phyloP scores from a whole-genome alignment of 2,113 vertebrate genomes.

The Leptosomus discolor region DNA sequence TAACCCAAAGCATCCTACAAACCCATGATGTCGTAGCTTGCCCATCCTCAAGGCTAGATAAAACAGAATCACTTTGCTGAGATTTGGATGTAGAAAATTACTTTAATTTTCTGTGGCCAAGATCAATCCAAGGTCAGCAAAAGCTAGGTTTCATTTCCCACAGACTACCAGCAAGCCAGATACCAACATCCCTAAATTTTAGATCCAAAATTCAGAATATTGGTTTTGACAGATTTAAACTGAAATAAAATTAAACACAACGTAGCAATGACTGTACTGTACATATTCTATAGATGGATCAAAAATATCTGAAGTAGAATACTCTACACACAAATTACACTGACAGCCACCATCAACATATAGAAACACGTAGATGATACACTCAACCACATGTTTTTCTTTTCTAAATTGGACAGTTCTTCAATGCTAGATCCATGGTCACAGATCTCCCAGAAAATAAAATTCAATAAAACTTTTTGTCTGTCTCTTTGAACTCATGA shows the following conservation, averaged over 20 bases:
- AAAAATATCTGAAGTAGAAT: not conserved
- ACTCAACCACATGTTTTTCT: not conserved
- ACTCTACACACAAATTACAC: not conserved
- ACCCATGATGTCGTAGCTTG: not conserved
- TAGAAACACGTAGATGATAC: rapidly evolving
- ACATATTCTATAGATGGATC: not conserved
- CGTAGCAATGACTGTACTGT: rapidly evolving
- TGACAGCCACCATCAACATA: not conserved
- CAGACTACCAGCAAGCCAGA: not conserved
- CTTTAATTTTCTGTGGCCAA: not conserved
- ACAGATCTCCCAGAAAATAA: not conserved
- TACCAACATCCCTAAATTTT: not conserved
- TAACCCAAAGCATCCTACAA: not conserved
- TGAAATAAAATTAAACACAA: rapidly evolving
- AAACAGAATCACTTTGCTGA: not conserved
- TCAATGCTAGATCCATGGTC: not conserved
- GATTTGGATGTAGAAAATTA: not conserved
- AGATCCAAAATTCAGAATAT: not conserved
- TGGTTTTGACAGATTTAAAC: not conserved
- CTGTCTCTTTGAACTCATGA: not conserved
- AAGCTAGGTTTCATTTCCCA: not conserved
- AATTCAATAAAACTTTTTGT: not conserved
- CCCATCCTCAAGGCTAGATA: not conserved
- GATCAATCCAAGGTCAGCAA: not conserved
- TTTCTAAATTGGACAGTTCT: not conserved